Evolutionary conservation across 2,888 invertebrate species (phyloP).

Genomic region (Reticulitermes lucifugus): DNA sequence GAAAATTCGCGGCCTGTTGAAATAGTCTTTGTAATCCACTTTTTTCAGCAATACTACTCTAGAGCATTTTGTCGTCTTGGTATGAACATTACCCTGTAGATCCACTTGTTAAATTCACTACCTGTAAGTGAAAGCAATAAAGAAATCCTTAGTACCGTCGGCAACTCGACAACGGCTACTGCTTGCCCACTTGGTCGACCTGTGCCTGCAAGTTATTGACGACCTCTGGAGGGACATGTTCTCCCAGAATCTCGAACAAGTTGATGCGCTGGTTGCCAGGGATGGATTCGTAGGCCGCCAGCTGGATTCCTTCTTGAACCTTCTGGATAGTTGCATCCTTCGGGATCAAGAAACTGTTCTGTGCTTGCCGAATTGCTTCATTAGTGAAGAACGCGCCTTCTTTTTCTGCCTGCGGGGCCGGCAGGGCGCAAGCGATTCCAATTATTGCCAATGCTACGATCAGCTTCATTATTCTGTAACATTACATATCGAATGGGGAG

Average conservation of each 20-base stretch:
- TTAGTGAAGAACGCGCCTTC: slow-evolving; percentile 87
- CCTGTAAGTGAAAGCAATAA: neutral
- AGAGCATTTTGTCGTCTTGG: neutral
- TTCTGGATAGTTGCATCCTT: slow-evolving; percentile 89
- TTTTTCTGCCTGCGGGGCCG: slow-evolving; percentile 21
- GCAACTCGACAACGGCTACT: slow-evolving; percentile 8
- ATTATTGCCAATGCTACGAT: neutral
- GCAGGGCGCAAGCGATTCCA: slow-evolving; percentile 20
- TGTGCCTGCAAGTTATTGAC: slow-evolving; percentile 88
- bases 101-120: neutral
- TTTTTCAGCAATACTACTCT: too few relatives aligned
- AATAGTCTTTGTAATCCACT: too few relatives aligned
- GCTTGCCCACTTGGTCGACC: slow-evolving; percentile 82
- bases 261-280: slow-evolving; percentile 87
- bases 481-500: neutral
- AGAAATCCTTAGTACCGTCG: neutral
- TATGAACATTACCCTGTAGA: neutral
- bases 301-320: slow-evolving; percentile 86
- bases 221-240: slow-evolving; percentile 88
- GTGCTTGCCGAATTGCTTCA: slow-evolving; percentile 89
- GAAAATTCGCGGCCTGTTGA: too few relatives aligned
- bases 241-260: slow-evolving; percentile 85
- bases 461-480: slow-evolving; percentile 34
- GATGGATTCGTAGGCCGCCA: slow-evolving; percentile 88
- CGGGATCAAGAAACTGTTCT: slow-evolving; percentile 86